Evolutionary conservation across 2,888 invertebrate genomes (phyloP).

Genomic region (Blastobasis adustella): DNA sequence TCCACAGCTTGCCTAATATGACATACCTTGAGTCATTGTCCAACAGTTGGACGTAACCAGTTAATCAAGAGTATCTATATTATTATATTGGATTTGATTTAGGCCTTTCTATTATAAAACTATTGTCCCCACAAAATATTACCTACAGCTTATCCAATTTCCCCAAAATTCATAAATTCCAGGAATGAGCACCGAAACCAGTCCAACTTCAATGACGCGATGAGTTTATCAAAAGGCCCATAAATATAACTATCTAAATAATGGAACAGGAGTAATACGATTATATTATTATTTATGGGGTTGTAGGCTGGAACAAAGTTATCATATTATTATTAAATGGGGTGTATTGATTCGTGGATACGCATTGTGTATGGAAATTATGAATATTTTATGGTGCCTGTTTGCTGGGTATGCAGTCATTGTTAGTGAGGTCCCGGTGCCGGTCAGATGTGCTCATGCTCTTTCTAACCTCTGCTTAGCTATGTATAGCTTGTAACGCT

Average conservation of each 20-base stretch:
- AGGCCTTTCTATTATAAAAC: too few species aligned
- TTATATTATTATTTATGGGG: conserved; percentile 9
- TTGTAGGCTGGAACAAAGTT: conserved; percentile 11
- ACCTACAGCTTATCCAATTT: too few species aligned
- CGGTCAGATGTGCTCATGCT: conserved; percentile 32
- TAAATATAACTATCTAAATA: not conserved
- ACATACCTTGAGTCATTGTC: too few species aligned
- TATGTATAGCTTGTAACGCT: too few species aligned
- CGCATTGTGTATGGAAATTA: conserved; percentile 42
- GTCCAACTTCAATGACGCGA: too few species aligned
- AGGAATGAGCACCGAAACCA: too few species aligned
- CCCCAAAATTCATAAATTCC: too few species aligned
- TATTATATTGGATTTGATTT: too few species aligned
- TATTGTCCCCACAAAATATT: too few species aligned
- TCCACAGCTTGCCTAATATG: too few species aligned
- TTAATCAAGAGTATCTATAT: too few species aligned
- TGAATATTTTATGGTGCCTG: conserved; percentile 51
- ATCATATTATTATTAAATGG: conserved; percentile 6
- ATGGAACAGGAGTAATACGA: not conserved
- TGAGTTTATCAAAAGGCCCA: not conserved
- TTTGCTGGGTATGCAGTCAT: conserved; percentile 44
- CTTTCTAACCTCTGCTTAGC: conserved; percentile 5
- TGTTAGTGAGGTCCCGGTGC: conserved; percentile 39
- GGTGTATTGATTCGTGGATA: conserved; percentile 19
- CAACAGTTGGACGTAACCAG: too few species aligned